Percentiles rank a stretch among this genome's conserved stretches.
Evolutionary conservation across 2,888 invertebrate species (phyloP).

Genomic region (Oligia latruncula): DNA sequence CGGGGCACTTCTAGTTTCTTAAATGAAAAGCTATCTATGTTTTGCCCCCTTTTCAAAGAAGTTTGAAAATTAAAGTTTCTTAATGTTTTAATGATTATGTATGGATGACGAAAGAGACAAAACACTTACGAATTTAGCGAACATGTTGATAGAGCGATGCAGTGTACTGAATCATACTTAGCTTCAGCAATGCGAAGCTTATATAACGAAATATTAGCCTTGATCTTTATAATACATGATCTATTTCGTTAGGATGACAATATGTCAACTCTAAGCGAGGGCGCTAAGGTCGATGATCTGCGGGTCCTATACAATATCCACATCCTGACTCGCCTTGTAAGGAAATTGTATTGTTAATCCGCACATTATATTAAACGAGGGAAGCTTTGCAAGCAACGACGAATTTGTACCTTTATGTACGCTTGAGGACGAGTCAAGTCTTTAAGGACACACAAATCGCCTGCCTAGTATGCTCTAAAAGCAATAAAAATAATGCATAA

Average conservation of each 20-base stretch:
- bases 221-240: constrained; percentile 78
- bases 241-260: constrained; percentile 74
- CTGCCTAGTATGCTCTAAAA: constrained; percentile 61
- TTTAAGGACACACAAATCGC: constrained; percentile 14
- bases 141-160: constrained; percentile 79
- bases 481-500: constrained; percentile 69
- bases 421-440: constrained; percentile 26
- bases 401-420: constrained; percentile 18
- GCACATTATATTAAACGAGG: constrained; percentile 24
- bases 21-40: constrained; percentile 11
- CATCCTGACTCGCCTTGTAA: constrained; percentile 74
- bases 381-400: constrained; percentile 32
- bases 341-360: constrained; percentile 60
- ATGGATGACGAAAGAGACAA: constrained; percentile 33
- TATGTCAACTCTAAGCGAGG: constrained; percentile 67
- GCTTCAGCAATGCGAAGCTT: constrained; percentile 68
- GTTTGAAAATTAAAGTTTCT: constrained; percentile 1
- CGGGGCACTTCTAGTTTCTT: not conserved
- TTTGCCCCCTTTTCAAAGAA: constrained; percentile 16
- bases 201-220: constrained; percentile 79
- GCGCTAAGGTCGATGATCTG: constrained; percentile 75
- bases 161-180: constrained; percentile 76
- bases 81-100: constrained; percentile 19
- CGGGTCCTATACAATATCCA: constrained; percentile 65
- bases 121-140: constrained; percentile 80